Evolutionary conservation across 2,888 invertebrate species (phyloP), one percentile per base, ranked within the genome.

Genomic region (Coremacera marginata): DNA sequence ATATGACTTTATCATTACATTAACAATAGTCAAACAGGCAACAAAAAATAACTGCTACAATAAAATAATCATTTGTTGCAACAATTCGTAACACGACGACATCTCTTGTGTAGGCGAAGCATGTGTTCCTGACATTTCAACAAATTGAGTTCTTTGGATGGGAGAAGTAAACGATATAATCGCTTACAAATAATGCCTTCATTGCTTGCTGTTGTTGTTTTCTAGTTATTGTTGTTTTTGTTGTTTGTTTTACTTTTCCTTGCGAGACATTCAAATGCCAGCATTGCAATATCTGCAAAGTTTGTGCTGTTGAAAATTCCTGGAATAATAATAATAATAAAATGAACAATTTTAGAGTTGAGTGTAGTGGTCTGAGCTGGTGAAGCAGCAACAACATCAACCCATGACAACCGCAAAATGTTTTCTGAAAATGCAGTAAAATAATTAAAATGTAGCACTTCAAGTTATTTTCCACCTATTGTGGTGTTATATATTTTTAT

Each of bases 81-180:
- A 44, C 44, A 44, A 44, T 11, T 44, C 14, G 11, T 44, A 44
- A 14, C 44, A 44, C 44, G 44, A 44, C 44, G 14, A 44, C 44
- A 44, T 44, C 44, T 44, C 44, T 44, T 44, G 44, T 44, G 44
- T 44, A 44, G 44, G 44, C 11, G 44, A 44, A 44, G 60, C 60
- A 60, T 60, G 60, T 27, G 60, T 25, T 27, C 27, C 25, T 60
- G 60, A 60, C 60, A 60, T 60, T 27, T 27, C 60, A 60, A 60
- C 60, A 60, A 60, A 60, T 60, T 60, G 60, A 60, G 60, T 60
- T 60, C 27, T 60, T 60, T 27, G 27, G 25, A 27, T 60, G 60
- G 25, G 27, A 60, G 27, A 60, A 25, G 25, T 60, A 44, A 60
- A 60, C 60, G 60, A 60, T 60, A 14, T 60, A 60, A 60, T 60